Evolutionary conservation across 2,797 vertebrate genomes (phyloP), one percentile per base, ranked within the genome.

Genomic region (Leptoclinus maculatus): DNA sequence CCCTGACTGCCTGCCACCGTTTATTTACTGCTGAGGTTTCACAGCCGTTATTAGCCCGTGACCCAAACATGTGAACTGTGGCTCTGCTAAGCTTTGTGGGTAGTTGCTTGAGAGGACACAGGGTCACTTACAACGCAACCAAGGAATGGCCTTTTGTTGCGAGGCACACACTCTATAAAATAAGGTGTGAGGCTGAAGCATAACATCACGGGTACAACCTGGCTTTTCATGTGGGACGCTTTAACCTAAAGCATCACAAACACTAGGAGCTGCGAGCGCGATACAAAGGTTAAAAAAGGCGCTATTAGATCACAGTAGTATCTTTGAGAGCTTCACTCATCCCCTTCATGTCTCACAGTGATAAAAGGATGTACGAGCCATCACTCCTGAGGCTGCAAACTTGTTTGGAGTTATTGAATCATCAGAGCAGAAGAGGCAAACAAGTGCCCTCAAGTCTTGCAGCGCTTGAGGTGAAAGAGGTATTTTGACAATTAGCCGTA

Each of bases 351-450:
- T 86, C 85, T 89, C 58, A 10, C 53, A 12, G 96, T 94, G 94
- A 96, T 92, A 96, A 97, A 97, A 92, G 96, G 95, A 91, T 95
- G 89, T 0, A 93, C 93, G 25, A 84, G 75, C 54, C 75, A 76
- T 87, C 86, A 90, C 92, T 93, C 88, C 90, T 78, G 89, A 91
- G 90, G 91, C 84, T 88, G 83, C 76, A 87, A 91, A 92, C 87
- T 86, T 93, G 91, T 94, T 92, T 92, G 74, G 87, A 84, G 87
- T 89, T 87, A 94, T 93, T 94, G 91, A 94, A 89, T 93, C 89
- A 93, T 92, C 87, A 89, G 89, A 92, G 87, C 84, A 89, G 83
- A 91, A 89, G 93, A 92, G 92, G 91, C 88, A 85, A 94, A 92
- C 82, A 94, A 95, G 94, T 90, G 90, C 93, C 91, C 93, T 95